phyloP scores from a whole-genome alignment of 2,888 invertebrate genomes.

The Cheilosia vernalis region DNA sequence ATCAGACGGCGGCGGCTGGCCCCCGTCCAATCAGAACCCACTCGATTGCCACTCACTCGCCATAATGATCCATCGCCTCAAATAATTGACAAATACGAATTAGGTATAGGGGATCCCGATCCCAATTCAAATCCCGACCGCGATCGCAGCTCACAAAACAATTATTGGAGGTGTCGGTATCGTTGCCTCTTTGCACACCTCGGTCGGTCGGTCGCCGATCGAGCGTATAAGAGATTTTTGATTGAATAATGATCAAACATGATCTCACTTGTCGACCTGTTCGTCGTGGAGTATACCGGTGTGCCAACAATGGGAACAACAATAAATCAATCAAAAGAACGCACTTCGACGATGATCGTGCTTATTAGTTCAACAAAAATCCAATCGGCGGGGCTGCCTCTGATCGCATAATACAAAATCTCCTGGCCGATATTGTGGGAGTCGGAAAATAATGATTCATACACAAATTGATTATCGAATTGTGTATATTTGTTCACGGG shows the following conservation, averaged over 20 bases:
- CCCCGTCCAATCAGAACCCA: constrained; percentile 57
- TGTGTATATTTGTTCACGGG: constrained; percentile 20
- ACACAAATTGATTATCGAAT: constrained; percentile 67
- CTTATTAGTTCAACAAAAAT: constrained; percentile 68
- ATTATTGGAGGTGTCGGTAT: constrained; percentile 69
- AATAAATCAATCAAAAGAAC: constrained; percentile 73
- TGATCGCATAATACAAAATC: constrained; percentile 3
- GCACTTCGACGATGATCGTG: constrained; percentile 70
- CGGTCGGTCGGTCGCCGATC: constrained; percentile 13
- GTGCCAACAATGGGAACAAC: constrained; percentile 54
- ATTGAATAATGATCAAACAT: constrained; percentile 74
- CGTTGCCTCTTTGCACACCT: constrained; percentile 59
- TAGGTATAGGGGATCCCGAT: constrained; percentile 15
- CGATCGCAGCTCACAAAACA: constrained; percentile 27
- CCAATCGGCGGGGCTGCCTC: constrained; percentile 14
- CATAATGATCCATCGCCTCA: constrained; percentile 65
- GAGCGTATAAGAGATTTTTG: constrained; percentile 72
- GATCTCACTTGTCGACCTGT: constrained; percentile 68
- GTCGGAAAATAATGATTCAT: constrained; percentile 54
- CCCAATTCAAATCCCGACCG: too few relatives aligned
- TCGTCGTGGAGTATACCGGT: not conserved
- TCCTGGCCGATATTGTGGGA: constrained; percentile 32
- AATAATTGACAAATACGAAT: constrained; percentile 69
- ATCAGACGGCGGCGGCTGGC: constrained; percentile 54
- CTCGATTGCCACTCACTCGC: constrained; percentile 56